phyloP scores from a whole-genome alignment of 2,888 invertebrate genomes.

The Eulithis prunata region DNA sequence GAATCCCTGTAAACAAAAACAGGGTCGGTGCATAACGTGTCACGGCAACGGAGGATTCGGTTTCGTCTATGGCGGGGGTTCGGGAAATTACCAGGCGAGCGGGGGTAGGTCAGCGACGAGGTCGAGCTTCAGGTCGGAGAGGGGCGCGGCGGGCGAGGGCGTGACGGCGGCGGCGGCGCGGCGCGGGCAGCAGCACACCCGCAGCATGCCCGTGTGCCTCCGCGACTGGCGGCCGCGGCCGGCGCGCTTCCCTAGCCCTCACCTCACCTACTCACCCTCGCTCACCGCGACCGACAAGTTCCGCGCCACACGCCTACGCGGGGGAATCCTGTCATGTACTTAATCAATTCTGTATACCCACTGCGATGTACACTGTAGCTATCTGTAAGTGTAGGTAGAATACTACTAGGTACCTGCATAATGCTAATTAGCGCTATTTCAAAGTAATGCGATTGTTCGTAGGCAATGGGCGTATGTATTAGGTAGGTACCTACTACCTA shows the following conservation, averaged over 20 bases:
- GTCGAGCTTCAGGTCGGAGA: slow-evolving; percentile 62
- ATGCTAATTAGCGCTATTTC: slow-evolving; percentile 1
- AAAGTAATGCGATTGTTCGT: too few species aligned
- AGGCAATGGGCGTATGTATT: too few species aligned
- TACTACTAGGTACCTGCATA: slow-evolving; percentile 11
- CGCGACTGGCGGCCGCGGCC: slow-evolving; percentile 65
- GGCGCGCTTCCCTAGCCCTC: slow-evolving; percentile 40
- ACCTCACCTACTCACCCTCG: slow-evolving; percentile 61
- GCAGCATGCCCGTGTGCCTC: slow-evolving; percentile 64
- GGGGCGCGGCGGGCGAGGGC: slow-evolving; percentile 57
- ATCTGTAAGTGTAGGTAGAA: slow-evolving; percentile 1
- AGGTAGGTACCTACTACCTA: too few species aligned
- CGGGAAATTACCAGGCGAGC: slow-evolving; percentile 68
- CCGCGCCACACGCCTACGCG: slow-evolving; percentile 1
- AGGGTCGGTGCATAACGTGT: slow-evolving; percentile 27
- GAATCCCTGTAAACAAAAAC: slow-evolving; percentile 71
- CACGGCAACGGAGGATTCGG: slow-evolving; percentile 13
- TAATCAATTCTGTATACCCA: slow-evolving; percentile 51
- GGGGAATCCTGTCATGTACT: slow-evolving; percentile 40
- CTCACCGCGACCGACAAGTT: slow-evolving; percentile 24
- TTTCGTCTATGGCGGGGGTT: slow-evolving; percentile 19
- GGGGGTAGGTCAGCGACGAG: slow-evolving; percentile 75
- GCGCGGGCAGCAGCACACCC: slow-evolving; percentile 65
- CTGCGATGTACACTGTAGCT: slow-evolving; percentile 9
- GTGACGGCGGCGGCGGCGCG: slow-evolving; percentile 55